phyloP scores from a whole-genome alignment of 2,797 vertebrate species.

The Simalia tracyae region DNA sequence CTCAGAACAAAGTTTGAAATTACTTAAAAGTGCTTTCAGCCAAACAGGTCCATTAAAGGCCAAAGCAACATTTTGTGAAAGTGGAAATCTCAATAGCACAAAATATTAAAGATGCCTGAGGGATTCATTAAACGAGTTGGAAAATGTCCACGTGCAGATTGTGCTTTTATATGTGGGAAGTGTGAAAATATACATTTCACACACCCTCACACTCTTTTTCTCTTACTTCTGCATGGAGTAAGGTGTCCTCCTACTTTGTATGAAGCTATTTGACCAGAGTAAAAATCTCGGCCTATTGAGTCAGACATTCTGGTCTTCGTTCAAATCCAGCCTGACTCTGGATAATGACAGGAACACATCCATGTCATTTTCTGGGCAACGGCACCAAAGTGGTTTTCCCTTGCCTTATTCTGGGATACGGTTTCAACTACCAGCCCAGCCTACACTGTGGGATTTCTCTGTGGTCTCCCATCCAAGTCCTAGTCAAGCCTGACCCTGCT shows the following conservation, averaged over 20 bases:
- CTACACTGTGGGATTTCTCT: no score
- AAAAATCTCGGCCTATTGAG: no score
- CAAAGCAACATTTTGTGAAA: neutral
- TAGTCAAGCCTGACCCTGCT: no score
- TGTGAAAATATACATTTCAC: neutral
- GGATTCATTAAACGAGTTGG: constrained; percentile 18
- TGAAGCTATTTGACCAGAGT: no score
- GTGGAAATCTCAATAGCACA: neutral
- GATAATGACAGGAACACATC: no score
- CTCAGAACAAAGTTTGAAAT: neutral
- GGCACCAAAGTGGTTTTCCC: no score
- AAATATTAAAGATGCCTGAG: neutral
- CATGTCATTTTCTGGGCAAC: no score
- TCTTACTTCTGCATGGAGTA: neutral
- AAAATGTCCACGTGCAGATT: neutral
- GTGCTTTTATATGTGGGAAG: constrained; percentile 12
- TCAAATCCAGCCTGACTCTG: no score
- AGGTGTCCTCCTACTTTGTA: neutral
- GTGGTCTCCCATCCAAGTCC: no score
- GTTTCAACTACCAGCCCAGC: no score
- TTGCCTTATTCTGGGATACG: no score
- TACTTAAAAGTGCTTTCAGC: neutral
- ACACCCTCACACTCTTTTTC: neutral
- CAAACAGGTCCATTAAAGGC: neutral
- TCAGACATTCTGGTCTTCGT: no score